phyloP scores from a whole-genome alignment of 2,113 vertebrate genomes.

The Cyanocitta stelleri region DNA sequence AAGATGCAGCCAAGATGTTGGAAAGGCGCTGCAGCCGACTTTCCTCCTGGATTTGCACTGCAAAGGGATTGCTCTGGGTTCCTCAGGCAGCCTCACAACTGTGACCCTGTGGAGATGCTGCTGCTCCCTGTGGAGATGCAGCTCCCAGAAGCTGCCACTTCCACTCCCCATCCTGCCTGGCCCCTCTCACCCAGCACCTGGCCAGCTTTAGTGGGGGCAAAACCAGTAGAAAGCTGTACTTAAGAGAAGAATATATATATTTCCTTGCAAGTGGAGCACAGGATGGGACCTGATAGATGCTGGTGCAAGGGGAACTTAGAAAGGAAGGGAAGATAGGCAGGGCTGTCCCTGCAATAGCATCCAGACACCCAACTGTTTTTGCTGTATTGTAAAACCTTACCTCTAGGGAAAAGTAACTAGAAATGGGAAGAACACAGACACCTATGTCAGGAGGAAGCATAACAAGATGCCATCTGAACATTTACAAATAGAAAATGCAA shows the following conservation, averaged over 20 bases:
- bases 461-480: neutral
- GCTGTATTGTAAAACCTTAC: neutral
- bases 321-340: neutral
- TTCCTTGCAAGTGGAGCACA: neutral
- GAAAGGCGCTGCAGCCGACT: fast-evolving
- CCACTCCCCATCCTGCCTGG: neutral
- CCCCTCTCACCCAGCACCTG: neutral
- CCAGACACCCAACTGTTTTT: neutral
- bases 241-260: neutral
- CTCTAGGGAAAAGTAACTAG: neutral
- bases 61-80: fast-evolving
- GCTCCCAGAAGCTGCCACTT: neutral
- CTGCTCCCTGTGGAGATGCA: neutral
- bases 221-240: neutral
- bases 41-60: neutral
- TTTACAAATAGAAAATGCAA: neutral
- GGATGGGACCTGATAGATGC: neutral
- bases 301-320: neutral
- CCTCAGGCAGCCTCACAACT: neutral
- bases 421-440: neutral
- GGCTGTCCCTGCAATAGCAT: neutral
- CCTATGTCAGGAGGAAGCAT: neutral
- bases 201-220: neutral
- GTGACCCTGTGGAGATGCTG: neutral
- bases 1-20: neutral